These are phyloP conservation scores for Pseudorhombus dupliciocellatus DNA, from an alignment of 2,113 vertebrate species.

Conservation along the genomic window DNA sequence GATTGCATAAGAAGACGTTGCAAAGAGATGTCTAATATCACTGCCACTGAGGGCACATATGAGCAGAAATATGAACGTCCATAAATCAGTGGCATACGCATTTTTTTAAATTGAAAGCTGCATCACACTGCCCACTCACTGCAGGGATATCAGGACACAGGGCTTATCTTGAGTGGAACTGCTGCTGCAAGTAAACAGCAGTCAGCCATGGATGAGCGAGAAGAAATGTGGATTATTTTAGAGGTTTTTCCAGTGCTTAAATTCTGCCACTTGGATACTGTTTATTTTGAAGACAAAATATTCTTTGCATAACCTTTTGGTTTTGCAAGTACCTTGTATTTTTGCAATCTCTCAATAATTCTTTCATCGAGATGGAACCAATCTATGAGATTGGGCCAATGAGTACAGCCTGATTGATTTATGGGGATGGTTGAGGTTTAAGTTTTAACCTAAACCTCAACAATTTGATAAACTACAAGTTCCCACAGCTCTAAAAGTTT, in stretches of 20 bases:
- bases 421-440: too few relatives aligned
- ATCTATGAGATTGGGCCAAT: too few relatives aligned
- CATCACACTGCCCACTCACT: slow-evolving; percentile 43
- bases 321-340: background rate
- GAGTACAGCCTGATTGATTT: too few relatives aligned
- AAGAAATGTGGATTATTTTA: background rate
- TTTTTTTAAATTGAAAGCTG: slow-evolving; percentile 9
- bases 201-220: background rate
- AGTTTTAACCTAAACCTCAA: too few relatives aligned
- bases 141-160: slow-evolving; percentile 32
- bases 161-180: slow-evolving; percentile 15
- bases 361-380: too few relatives aligned
- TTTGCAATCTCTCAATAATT: background rate
- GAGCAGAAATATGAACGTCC: slow-evolving; percentile 6
- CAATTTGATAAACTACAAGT: too few relatives aligned
- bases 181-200: slow-evolving; percentile 25
- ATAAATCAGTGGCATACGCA: slow-evolving; percentile 27
- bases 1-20: slow-evolving; percentile 24
- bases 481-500: too few relatives aligned
- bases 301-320: background rate
- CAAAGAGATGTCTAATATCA: background rate
- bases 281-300: background rate
- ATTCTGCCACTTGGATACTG: background rate
- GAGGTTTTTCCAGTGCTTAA: background rate
- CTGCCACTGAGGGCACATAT: background rate